Percentiles rank a stretch among this genome's conserved stretches.
Conservation (phyloP, 2,797 vertebrate species). For the Anabacerthia variegaticeps region DNA sequence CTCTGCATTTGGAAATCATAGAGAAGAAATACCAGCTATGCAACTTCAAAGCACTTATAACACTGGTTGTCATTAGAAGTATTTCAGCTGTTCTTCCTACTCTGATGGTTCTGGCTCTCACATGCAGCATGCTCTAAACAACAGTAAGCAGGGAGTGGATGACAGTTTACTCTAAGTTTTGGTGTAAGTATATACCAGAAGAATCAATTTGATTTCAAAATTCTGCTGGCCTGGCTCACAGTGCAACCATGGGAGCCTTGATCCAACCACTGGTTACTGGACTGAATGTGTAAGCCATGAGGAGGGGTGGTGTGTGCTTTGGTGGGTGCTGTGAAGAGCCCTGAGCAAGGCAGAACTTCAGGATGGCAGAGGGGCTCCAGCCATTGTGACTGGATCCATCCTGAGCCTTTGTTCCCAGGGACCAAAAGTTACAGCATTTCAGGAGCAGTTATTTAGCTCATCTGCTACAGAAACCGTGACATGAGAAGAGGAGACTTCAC, state of each 20-base stretch:
- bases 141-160: neutral
- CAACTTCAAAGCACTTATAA: conserved; percentile 68
- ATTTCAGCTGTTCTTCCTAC: conserved; percentile 50
- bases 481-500: neutral
- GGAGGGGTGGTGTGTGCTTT: neutral
- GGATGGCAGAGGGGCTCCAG: neutral
- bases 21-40: conserved; percentile 57
- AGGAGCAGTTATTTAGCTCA: neutral
- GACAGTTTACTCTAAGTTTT: neutral
- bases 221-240: neutral
- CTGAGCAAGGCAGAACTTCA: neutral
- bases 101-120: conserved; percentile 7
- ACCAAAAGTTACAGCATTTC: neutral
- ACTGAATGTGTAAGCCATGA: neutral
- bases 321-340: neutral
- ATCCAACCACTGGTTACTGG: neutral
- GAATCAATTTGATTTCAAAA: neutral
- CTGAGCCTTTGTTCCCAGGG: neutral
- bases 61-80: conserved; percentile 13
- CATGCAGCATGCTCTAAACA: neutral
- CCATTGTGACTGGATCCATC: neutral
- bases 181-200: neutral
- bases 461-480: neutral
- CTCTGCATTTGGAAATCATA: conserved; percentile 62
- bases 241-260: neutral